Conservation (phyloP, 2,888 invertebrate species). For the Torymus tubicola region DNA sequence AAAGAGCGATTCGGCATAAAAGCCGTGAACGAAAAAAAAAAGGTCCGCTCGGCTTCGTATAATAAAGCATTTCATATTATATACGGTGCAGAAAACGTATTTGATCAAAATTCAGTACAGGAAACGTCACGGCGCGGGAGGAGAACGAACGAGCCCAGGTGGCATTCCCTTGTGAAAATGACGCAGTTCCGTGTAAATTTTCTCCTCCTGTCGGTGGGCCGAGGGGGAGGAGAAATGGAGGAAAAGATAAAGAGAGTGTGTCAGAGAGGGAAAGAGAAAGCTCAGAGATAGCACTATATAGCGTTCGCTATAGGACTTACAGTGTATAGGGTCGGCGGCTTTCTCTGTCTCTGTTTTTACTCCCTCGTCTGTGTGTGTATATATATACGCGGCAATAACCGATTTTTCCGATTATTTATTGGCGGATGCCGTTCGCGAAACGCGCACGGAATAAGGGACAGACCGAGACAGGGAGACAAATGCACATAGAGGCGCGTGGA, state of each 20-base stretch:
- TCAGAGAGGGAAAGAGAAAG: too few relatives aligned
- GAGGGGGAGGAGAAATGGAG: not conserved
- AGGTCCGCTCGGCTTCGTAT: not conserved
- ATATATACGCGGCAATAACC: slow-evolving; percentile 29
- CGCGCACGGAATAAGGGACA: not conserved
- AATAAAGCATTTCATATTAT: slow-evolving; percentile 31
- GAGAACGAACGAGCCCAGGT: slow-evolving; percentile 26
- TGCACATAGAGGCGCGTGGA: slow-evolving; percentile 1
- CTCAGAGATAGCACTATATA: too few relatives aligned
- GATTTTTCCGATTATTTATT: slow-evolving; percentile 52
- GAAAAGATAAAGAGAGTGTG: too few relatives aligned
- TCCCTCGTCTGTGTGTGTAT: not conserved
- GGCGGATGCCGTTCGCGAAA: not conserved
- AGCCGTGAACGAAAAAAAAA: not conserved
- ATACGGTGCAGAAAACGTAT: not conserved
- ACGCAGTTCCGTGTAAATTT: slow-evolving; percentile 43
- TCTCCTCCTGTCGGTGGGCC: not conserved
- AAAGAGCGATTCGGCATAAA: slow-evolving; percentile 5
- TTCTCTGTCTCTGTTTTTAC: not conserved
- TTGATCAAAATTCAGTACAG: slow-evolving; percentile 39
- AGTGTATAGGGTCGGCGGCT: not conserved
- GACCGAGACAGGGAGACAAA: not conserved
- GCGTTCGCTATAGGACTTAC: slow-evolving; percentile 11
- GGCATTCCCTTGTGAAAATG: slow-evolving; percentile 29
- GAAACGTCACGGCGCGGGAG: slow-evolving; percentile 16